phyloP scores from a whole-genome alignment of 1,140 invertebrate species.

The Leptopilina clavipes region DNA sequence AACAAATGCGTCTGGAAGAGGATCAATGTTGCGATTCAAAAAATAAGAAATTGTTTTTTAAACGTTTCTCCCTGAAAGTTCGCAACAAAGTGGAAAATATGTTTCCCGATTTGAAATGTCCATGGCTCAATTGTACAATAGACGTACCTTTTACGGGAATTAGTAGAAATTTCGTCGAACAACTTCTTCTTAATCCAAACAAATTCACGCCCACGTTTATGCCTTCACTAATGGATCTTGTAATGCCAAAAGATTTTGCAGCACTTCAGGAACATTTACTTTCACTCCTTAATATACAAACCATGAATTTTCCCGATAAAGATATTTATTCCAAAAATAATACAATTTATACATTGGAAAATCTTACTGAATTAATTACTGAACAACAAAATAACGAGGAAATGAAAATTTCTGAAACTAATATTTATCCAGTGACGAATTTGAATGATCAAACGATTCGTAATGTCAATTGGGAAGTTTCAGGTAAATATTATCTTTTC shows the following conservation, averaged over 20 bases:
- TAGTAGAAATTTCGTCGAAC: slow-evolving; percentile 57
- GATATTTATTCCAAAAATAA: slow-evolving; percentile 40
- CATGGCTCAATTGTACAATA: slow-evolving; percentile 56
- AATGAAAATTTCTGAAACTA: background rate
- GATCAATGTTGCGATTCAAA: slow-evolving; percentile 54
- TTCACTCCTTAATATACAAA: slow-evolving; percentile 58
- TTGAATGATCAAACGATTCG: slow-evolving; percentile 57
- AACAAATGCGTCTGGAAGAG: slow-evolving; percentile 59
- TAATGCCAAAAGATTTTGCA: slow-evolving; percentile 45
- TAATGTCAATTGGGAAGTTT: slow-evolving; percentile 57
- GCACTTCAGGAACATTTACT: slow-evolving; percentile 53
- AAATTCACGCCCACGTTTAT: slow-evolving; percentile 60
- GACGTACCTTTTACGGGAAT: slow-evolving; percentile 57
- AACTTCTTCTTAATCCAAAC: slow-evolving; percentile 61
- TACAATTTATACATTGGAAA: slow-evolving; percentile 55
- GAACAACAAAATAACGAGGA: slow-evolving; percentile 30
- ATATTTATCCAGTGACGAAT: background rate
- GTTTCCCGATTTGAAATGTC: slow-evolving; percentile 56
- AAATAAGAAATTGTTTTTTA: slow-evolving; percentile 47
- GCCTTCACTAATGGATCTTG: slow-evolving; percentile 58
- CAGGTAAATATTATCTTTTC: slow-evolving; percentile 41
- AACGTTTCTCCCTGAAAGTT: slow-evolving; percentile 50
- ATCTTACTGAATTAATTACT: slow-evolving; percentile 52
- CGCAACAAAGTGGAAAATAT: slow-evolving; percentile 49
- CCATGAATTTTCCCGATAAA: slow-evolving; percentile 36